Evolutionary conservation across 2,113 vertebrate genomes (phyloP), one percentile per base, ranked within the genome.

Genomic region (Panurus biarmicus): DNA sequence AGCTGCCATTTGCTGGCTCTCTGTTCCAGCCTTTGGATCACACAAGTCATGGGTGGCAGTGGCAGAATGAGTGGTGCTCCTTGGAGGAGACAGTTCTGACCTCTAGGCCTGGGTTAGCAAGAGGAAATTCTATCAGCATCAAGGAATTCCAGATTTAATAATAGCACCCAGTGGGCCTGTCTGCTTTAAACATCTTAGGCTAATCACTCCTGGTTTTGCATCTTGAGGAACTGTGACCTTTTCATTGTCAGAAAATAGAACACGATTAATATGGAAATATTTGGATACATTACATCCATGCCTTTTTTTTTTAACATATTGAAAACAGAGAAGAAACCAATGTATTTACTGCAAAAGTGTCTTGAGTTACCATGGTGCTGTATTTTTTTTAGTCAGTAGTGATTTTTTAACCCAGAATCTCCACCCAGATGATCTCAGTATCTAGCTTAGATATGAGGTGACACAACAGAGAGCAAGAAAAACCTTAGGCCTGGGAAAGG

Each of bases 401-500:
- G 60, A 70, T 74, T 88, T 64, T 76, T 94, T 90, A 87, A 74
- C 45, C 10, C 64, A 56, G 33, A 65, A 53, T 85, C 89, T 85
- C 78, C 69, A 44, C 72, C 85, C 91, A 66, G 47, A 66, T 2
- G 22, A 74, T 85, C 85, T 91, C 69, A 33, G 56, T 74, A 95
- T 95, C 75, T 95, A 91, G 82, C 72, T 91, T 88, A 95, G 85
- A 86, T 95, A 91, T 66, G 75, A 95, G 72, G 87, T 95, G 78
- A 77, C 91, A 90, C 44, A 87, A 56, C 50, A 83, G 62, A 80
- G 89, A 91, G 38, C 50, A 85, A 71, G 75, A 93, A 94, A 94
- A 95, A 91, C 82, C 94, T 88, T 62, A 86, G 92, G 94, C 94
- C 86, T 96, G 95, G 94, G 95, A 95, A 96, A 96, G 75, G 82